Evolutionary conservation across 2,113 vertebrate genomes (phyloP).

Genomic region (Callospermophilus lateralis): DNA sequence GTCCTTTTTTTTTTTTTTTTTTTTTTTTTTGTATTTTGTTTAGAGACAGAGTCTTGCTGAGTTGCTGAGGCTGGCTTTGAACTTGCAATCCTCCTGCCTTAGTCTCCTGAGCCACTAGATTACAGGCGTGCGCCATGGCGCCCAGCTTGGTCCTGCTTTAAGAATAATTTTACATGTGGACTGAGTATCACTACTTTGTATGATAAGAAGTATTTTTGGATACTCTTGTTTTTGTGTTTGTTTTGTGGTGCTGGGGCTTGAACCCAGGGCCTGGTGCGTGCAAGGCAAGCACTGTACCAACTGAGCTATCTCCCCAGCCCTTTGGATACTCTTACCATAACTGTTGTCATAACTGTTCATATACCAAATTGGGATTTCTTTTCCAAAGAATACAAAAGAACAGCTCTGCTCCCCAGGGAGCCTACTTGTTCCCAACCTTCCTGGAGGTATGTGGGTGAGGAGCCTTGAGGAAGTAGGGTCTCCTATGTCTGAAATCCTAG

Average conservation of each 20-base stretch:
- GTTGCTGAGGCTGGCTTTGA: no score
- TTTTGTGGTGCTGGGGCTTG: no score
- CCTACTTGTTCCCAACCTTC: background rate
- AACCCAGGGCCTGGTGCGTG: no score
- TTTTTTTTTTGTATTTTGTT: no score
- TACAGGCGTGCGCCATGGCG: no score
- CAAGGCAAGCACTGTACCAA: no score
- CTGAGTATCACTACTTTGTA: background rate
- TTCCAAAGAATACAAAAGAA: conserved; percentile 15
- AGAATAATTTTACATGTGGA: background rate
- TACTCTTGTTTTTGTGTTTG: no score
- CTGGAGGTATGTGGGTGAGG: background rate
- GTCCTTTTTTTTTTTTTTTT: no score
- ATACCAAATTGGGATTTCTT: background rate
- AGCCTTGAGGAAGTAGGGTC: background rate
- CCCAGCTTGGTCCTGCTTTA: background rate
- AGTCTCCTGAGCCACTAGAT: no score
- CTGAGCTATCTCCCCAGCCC: no score
- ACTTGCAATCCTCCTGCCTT: no score
- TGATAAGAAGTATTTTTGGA: background rate
- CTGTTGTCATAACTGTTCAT: background rate
- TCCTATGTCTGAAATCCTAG: background rate
- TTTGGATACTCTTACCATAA: background rate
- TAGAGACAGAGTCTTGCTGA: no score
- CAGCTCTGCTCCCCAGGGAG: background rate